Evolutionary conservation across 2,113 vertebrate genomes (phyloP).

Genomic region (Lophochroa leadbeateri): DNA sequence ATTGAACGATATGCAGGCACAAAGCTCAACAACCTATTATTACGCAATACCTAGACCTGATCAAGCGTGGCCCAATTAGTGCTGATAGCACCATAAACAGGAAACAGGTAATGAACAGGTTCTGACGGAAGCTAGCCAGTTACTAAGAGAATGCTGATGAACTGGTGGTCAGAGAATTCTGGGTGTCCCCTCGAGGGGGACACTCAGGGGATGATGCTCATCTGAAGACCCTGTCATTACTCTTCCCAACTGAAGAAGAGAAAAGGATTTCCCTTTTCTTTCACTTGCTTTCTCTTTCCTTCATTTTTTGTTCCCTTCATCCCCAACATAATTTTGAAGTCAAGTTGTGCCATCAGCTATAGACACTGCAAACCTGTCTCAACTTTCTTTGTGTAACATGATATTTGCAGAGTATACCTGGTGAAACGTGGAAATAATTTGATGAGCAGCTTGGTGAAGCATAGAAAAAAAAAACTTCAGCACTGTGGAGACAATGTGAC

Average conservation of each 20-base stretch:
- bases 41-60: not conserved
- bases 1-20: not conserved
- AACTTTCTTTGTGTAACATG: not conserved
- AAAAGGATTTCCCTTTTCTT: not conserved
- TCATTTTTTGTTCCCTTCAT: accelerated
- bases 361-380: not conserved
- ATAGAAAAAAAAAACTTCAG: not conserved
- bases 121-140: not conserved
- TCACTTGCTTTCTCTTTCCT: not conserved
- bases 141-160: not conserved
- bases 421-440: not conserved
- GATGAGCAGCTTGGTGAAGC: not conserved
- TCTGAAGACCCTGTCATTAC: not conserved
- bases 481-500: not conserved
- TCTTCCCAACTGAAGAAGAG: not conserved
- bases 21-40: not conserved
- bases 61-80: not conserved
- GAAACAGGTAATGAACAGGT: not conserved
- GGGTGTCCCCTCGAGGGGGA: not conserved
- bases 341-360: not conserved
- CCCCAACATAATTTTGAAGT: not conserved
- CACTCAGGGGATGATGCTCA: not conserved
- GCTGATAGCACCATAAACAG: not conserved
- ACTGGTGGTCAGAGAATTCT: too few relatives aligned
- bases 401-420: not conserved